Percentiles rank a stretch among this genome's conserved stretches.
These are phyloP conservation scores for Oxygymnocypris stewartii DNA, from an alignment of 2,113 vertebrate species.

Conservation along the genomic window DNA sequence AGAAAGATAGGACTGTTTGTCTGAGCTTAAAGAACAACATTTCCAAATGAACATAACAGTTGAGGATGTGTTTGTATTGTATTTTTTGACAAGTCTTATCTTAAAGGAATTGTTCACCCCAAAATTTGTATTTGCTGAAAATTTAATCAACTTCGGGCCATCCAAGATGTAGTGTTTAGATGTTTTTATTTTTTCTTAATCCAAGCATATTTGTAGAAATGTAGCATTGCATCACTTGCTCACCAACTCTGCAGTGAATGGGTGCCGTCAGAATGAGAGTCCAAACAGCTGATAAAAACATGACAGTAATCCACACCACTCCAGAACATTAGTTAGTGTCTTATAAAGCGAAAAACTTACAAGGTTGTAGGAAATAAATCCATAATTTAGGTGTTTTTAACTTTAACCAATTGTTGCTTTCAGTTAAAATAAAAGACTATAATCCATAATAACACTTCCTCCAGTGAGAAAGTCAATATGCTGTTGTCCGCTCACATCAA, in stretches of 20 bases:
- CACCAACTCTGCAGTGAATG: background rate
- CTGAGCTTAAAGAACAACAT: background rate
- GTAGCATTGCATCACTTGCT: no score
- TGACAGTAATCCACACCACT: no score
- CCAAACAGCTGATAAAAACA: no score
- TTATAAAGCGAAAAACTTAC: no score
- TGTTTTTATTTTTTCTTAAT: fast-evolving
- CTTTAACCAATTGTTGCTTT: background rate
- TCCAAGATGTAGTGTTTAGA: background rate
- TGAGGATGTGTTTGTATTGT: background rate
- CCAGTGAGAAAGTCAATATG: no score
- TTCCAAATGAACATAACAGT: background rate
- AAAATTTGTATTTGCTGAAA: background rate
- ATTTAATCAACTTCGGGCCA: background rate
- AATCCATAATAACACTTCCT: background rate
- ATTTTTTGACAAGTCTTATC: background rate
- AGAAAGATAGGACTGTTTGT: background rate
- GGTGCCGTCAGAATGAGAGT: background rate
- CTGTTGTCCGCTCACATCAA: no score
- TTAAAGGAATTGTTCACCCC: background rate
- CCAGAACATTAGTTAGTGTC: no score
- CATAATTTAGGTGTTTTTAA: background rate
- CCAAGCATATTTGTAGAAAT: no score
- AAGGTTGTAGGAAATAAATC: background rate
- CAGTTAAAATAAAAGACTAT: background rate